Evolutionary conservation across 2,888 invertebrate species (phyloP).

Genomic region (Pammene aurita): DNA sequence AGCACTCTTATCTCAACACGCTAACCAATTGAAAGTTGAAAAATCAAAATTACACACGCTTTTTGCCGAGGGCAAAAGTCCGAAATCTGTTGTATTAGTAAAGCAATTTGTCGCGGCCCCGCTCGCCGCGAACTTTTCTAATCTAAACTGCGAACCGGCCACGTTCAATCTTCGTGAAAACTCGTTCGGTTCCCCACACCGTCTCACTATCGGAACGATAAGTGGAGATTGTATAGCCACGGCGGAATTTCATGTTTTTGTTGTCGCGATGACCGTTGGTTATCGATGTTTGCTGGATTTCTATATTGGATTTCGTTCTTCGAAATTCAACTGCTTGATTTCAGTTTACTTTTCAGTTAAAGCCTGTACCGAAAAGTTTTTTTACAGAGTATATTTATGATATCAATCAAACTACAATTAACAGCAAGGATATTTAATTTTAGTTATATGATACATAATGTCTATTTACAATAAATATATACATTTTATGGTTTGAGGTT

Average conservation of each 20-base stretch:
- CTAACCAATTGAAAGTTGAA: conserved; percentile 23
- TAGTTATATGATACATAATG: no score
- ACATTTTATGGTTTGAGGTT: no score
- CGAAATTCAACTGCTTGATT: conserved; percentile 1
- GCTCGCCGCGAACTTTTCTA: conserved; percentile 76
- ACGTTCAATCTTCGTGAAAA: conserved; percentile 68
- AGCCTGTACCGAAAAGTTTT: no score
- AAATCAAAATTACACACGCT: conserved; percentile 31
- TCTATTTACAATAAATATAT: no score
- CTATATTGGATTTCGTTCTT: conserved; percentile 26
- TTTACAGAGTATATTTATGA: no score
- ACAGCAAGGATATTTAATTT: no score
- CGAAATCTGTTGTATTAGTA: conserved; percentile 79
- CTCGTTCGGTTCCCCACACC: conserved; percentile 50
- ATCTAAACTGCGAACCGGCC: conserved; percentile 74
- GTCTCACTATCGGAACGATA: conserved; percentile 42
- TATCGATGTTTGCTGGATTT: conserved; percentile 34
- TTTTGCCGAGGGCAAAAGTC: conserved; percentile 34
- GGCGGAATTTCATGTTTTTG: conserved; percentile 39
- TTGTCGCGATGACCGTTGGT: conserved; percentile 38
- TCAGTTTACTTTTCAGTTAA: conserved; percentile 1
- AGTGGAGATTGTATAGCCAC: conserved; percentile 42
- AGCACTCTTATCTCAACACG: neutral
- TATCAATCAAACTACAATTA: no score
- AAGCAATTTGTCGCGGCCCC: conserved; percentile 75